phyloP scores from a whole-genome alignment of 1,140 invertebrate species.

The Macrobrachium nipponense region DNA sequence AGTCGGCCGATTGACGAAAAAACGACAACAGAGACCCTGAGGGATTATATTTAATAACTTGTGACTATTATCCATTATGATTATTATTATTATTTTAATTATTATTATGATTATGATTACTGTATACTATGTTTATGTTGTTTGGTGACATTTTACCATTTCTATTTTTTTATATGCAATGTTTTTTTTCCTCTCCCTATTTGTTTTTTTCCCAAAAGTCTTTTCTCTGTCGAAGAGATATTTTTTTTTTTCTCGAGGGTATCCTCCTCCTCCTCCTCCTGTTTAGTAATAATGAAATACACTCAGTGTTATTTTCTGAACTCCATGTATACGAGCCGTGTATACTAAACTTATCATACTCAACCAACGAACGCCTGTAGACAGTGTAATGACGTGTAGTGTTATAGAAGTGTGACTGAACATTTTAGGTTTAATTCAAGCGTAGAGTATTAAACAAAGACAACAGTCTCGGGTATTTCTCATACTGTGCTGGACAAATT shows the following conservation, averaged over 20 bases:
- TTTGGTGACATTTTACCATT: constrained; percentile 46
- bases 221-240: constrained; percentile 24
- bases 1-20: constrained; percentile 44
- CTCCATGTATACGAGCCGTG: constrained; percentile 59
- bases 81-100: constrained; percentile 37
- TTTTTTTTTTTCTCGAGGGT: neutral
- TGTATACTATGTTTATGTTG: neutral
- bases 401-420: constrained; percentile 60
- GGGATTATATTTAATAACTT: constrained; percentile 46
- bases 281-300: constrained; percentile 54
- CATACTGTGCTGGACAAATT: constrained; percentile 54
- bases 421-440: constrained; percentile 59
- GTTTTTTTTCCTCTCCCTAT: constrained; percentile 17
- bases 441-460: constrained; percentile 50
- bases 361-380: constrained; percentile 62
- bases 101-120: constrained; percentile 27
- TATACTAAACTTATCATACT: constrained; percentile 61
- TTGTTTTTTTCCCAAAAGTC: constrained; percentile 17
- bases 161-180: constrained; percentile 39
- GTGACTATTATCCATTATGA: constrained; percentile 32
- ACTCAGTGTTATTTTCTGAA: constrained; percentile 58
- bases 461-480: constrained; percentile 57
- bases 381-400: constrained; percentile 58
- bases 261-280: neutral
- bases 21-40: constrained; percentile 3